Conservation (phyloP, 2,113 vertebrate genomes). For the Chauna torquata region DNA sequence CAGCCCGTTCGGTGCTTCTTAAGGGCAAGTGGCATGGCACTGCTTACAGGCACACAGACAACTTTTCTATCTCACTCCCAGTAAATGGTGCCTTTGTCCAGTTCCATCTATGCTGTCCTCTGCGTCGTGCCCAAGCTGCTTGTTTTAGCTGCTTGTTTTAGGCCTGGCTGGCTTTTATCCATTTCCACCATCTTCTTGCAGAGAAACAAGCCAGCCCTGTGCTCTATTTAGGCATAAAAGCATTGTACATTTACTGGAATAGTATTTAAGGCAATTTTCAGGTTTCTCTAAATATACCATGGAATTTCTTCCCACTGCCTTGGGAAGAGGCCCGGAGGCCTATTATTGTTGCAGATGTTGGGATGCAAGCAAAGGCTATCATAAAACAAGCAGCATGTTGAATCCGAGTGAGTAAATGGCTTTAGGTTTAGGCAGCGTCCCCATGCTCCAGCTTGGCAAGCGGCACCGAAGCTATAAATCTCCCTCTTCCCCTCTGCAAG, state of each 20-base stretch:
- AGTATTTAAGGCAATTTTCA: neutral
- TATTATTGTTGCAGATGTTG: neutral
- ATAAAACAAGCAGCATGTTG: neutral
- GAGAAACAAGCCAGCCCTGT: neutral
- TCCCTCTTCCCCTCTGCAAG: neutral
- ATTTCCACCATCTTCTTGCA: neutral
- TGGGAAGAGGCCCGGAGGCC: neutral
- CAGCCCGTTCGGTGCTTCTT: neutral
- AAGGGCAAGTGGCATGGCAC: neutral
- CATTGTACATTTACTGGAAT: neutral
- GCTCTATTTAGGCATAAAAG: constrained; percentile 3
- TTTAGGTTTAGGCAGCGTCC: neutral
- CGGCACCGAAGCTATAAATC: neutral
- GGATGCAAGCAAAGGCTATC: neutral
- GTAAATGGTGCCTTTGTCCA: neutral
- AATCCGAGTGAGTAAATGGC: neutral
- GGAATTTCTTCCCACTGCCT: neutral
- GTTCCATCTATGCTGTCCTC: neutral
- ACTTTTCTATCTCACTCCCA: neutral
- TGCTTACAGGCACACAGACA: neutral
- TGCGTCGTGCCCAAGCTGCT: neutral
- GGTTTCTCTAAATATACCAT: neutral
- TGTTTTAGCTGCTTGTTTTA: neutral
- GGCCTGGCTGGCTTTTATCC: neutral
- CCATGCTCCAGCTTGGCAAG: neutral